phyloP scores from a whole-genome alignment of 2,797 vertebrate genomes.

The Glossophaga mutica region DNA sequence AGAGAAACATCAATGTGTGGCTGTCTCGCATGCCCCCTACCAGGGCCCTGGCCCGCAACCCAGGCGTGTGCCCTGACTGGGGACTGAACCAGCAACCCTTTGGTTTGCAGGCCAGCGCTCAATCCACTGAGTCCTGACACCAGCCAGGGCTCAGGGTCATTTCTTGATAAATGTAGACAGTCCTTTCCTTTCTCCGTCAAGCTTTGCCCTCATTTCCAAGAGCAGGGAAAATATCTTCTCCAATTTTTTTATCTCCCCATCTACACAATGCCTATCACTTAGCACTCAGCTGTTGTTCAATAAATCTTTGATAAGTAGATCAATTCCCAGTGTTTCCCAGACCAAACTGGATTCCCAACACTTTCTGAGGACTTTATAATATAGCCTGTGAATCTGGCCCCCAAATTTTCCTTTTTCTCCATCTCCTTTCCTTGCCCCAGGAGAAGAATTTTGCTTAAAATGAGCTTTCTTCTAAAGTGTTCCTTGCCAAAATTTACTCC shows the following conservation, averaged over 20 bases:
- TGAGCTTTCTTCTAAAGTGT: not conserved
- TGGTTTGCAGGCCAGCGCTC: too few relatives aligned
- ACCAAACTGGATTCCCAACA: not conserved
- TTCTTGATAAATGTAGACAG: not conserved
- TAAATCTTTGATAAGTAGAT: not conserved
- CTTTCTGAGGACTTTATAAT: not conserved
- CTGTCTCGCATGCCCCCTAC: too few relatives aligned
- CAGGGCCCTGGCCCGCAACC: too few relatives aligned
- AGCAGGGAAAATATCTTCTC: not conserved
- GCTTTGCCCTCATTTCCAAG: not conserved
- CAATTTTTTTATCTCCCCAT: not conserved
- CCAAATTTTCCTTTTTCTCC: not conserved
- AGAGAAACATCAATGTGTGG: too few relatives aligned
- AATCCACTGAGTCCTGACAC: too few relatives aligned
- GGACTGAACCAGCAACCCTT: too few relatives aligned
- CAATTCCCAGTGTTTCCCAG: not conserved
- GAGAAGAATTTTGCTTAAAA: constrained; percentile 1
- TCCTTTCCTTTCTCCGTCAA: not conserved
- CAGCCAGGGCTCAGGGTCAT: not conserved
- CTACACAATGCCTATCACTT: not conserved
- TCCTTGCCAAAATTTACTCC: not conserved
- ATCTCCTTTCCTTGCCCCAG: not conserved
- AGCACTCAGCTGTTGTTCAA: not conserved
- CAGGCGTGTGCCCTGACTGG: too few relatives aligned
- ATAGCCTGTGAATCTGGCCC: not conserved